phyloP scores from a whole-genome alignment of 2,113 vertebrate species.

The Upupa epops region DNA sequence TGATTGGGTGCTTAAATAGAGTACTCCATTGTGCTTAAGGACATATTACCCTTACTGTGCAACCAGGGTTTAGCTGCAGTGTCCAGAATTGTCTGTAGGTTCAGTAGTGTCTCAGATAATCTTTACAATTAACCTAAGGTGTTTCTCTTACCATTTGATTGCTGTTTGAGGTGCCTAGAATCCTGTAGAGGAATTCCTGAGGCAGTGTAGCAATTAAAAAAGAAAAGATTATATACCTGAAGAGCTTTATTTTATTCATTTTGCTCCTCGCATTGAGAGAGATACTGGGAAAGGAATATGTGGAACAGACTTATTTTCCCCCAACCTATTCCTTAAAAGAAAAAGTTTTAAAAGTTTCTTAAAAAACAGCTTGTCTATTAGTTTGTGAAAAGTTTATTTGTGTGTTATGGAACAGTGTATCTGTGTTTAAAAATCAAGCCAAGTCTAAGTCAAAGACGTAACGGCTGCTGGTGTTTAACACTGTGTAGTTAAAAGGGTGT shows the following conservation, averaged over 20 bases:
- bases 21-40: neutral
- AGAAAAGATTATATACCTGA: neutral
- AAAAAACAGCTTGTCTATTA: neutral
- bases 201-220: neutral
- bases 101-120: neutral
- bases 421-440: neutral
- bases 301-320: neutral
- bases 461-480: neutral
- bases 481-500: neutral
- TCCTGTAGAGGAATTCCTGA: neutral
- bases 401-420: neutral
- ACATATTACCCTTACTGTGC: neutral
- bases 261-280: neutral
- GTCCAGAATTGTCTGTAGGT: neutral
- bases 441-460: neutral
- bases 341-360: neutral
- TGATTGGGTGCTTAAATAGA: neutral
- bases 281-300: neutral
- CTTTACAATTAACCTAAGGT: neutral
- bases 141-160: neutral
- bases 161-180: neutral
- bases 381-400: neutral
- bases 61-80: neutral
- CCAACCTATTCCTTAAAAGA: neutral
- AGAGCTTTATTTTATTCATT: neutral